Percentiles rank a stretch among this genome's conserved stretches.
Conservation (phyloP, 2,113 vertebrate genomes). For the Trichomycterus rosablanca region DNA sequence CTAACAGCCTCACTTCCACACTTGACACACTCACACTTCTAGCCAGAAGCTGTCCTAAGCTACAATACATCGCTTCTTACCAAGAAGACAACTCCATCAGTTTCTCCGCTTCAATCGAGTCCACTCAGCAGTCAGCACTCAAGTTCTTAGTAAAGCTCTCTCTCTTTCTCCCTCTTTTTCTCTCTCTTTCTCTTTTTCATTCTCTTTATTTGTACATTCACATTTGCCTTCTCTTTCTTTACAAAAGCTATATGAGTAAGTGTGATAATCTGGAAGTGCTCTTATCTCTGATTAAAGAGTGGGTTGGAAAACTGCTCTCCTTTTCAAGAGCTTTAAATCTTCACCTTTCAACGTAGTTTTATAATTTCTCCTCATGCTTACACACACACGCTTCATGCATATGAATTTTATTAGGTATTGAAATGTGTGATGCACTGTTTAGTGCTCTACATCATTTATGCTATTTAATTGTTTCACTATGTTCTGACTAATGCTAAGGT, state of each 20-base stretch:
- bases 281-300: slow-evolving; percentile 29
- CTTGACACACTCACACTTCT: slow-evolving; percentile 18
- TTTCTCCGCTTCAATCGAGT: background rate
- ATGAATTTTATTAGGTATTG: no score
- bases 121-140: background rate
- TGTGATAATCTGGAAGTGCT: slow-evolving; percentile 29
- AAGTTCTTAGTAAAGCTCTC: background rate
- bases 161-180: slow-evolving; percentile 36
- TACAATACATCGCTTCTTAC: slow-evolving; percentile 20
- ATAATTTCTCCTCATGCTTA: slow-evolving; percentile 18
- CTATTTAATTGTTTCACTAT: no score
- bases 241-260: slow-evolving; percentile 13
- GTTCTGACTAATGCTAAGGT: no score
- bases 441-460: background rate
- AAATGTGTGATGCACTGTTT: background rate
- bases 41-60: slow-evolving; percentile 30
- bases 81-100: background rate
- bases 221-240: slow-evolving; percentile 2
- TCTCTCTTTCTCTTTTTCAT: background rate
- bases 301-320: slow-evolving; percentile 34
- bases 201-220: background rate
- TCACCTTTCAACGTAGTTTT: slow-evolving; percentile 17
- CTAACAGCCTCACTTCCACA: no score
- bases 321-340: slow-evolving; percentile 34
- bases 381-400: slow-evolving; percentile 1